Evolutionary conservation across 30 jellyfish, hydroid and myxozoan genomes (phyloP), one percentile per base, ranked within the genome.

Genomic region (Aurelia sp.): DNA sequence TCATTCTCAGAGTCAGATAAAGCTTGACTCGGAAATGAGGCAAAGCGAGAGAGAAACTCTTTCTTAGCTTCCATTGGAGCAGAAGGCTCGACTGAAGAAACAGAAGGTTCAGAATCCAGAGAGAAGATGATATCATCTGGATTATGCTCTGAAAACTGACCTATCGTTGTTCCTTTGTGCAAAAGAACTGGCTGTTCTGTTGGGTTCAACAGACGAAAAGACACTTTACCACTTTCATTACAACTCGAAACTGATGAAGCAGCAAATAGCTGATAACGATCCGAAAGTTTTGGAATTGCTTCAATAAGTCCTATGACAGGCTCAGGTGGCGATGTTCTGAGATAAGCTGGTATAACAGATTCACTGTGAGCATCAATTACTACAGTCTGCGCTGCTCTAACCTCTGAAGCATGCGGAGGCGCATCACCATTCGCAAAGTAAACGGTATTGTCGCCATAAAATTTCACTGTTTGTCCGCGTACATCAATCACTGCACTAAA

Each of bases 201-300:
- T 8, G 78, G 78, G 58, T 67, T 67, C 9, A 67, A 20, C 17
- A 67, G 48, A 3, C 59, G 78, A 30, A 67, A 22, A 21, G 57
- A 67, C 6, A 67, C 78, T 58, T 20, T 58, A 20, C 78, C 78
- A 24, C 30, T 12, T 67, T 67, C 58, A 67, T 58, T 58, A 67
- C 10, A 8, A 3, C 51, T 0, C 8, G 51, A 40, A 5, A 40
- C 8, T 8, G 10, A 4, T 4, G 51, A 40, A 4, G 51, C 51
- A 40, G 10, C 51, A 40, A 40, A 4, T 40, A 40, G 10, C 8
- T 40, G 51, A 40, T 40, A 3, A 0, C 51, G 8, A 40, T 40
- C 51, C 8, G 51, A 40, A 8, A 40, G 51, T 8, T 40, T 40
- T 40, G 51, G 51, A 0, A 40, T 8, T 1, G 51, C 51, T 40